Percentiles rank a stretch among this genome's conserved stretches.
Conservation (phyloP, 2,797 vertebrate species). For the Dicrostonyx torquatus region DNA sequence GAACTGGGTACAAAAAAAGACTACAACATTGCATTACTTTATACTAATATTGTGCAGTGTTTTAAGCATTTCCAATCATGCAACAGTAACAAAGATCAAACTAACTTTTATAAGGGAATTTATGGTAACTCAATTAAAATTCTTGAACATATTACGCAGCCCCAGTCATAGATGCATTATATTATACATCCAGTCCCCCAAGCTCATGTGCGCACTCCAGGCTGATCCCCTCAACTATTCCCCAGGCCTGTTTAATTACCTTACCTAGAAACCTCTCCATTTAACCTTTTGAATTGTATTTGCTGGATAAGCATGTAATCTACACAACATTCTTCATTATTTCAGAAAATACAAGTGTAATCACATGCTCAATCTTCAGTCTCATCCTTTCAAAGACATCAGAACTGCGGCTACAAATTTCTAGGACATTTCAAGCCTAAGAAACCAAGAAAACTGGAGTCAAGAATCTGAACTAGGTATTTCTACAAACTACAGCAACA, state of each 20-base stretch:
- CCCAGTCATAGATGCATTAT: constrained; percentile 67
- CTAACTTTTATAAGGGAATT: constrained; percentile 67
- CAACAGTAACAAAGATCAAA: constrained; percentile 72
- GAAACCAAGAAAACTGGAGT: constrained; percentile 68
- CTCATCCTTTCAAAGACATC: constrained; percentile 78
- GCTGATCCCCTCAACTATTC: constrained; percentile 2
- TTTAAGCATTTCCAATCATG: constrained; percentile 77
- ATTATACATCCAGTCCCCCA: constrained; percentile 55
- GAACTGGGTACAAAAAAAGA: constrained; percentile 74
- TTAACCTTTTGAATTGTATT: constrained; percentile 61
- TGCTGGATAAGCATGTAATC: constrained; percentile 70
- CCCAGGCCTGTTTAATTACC: constrained; percentile 25
- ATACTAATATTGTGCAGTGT: constrained; percentile 53
- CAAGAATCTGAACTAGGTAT: constrained; percentile 54
- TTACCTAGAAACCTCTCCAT: constrained; percentile 65
- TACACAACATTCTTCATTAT: constrained; percentile 71
- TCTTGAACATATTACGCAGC: constrained; percentile 62
- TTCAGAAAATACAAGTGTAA: constrained; percentile 70
- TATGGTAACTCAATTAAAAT: constrained; percentile 67
- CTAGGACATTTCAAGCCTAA: constrained; percentile 76
- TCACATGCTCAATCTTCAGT: constrained; percentile 73
- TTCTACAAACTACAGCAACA: constrained; percentile 38
- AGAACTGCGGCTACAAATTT: constrained; percentile 76
- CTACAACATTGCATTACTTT: constrained; percentile 62
- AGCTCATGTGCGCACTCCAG: constrained; percentile 16